phyloP scores from a whole-genome alignment of 2,888 invertebrate genomes.

The Bimastos eiseni region DNA sequence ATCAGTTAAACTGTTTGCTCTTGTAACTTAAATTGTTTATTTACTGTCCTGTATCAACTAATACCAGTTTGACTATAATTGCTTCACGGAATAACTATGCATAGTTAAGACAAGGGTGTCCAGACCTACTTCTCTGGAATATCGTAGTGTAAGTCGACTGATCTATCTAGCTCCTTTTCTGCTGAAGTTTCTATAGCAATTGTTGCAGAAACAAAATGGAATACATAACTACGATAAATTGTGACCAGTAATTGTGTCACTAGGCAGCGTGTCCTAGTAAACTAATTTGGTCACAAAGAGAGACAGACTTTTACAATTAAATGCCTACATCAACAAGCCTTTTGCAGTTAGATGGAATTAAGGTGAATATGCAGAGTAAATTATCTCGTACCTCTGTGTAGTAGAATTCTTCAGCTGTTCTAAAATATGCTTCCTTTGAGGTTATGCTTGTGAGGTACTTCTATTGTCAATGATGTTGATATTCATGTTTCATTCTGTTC shows the following conservation, averaged over 20 bases:
- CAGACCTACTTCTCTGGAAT: too few relatives aligned
- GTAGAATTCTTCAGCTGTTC: background rate
- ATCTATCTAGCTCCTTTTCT: too few relatives aligned
- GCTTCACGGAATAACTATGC: too few relatives aligned
- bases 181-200: too few relatives aligned
- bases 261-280: background rate
- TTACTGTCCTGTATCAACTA: too few relatives aligned
- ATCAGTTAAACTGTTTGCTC: too few relatives aligned
- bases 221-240: background rate
- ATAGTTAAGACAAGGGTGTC: too few relatives aligned
- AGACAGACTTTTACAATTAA: background rate
- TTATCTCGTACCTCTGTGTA: too few relatives aligned
- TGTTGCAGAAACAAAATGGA: background rate
- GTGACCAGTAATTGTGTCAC: background rate
- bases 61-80: too few relatives aligned
- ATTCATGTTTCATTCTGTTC: background rate
- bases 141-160: too few relatives aligned
- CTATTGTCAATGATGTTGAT: background rate
- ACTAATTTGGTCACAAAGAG: background rate
- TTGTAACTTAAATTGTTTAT: too few relatives aligned
- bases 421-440: background rate
- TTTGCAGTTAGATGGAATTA: background rate
- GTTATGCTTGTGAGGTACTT: background rate
- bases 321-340: background rate
- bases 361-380: too few relatives aligned